phyloP scores from a whole-genome alignment of 2,113 vertebrate genomes.

The Ictidomys tridecemlineatus region DNA sequence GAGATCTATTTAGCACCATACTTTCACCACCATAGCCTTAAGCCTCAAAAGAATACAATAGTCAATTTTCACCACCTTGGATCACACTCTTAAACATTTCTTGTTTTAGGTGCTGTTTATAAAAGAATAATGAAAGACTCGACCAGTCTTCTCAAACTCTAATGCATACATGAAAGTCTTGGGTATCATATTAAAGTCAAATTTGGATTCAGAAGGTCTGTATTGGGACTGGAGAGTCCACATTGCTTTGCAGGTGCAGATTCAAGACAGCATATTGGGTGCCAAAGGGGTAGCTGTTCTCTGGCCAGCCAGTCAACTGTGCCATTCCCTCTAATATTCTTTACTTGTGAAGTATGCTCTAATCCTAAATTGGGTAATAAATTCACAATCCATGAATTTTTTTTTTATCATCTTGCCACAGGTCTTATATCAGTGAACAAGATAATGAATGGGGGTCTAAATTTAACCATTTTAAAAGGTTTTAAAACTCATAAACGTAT shows the following conservation, averaged over 20 bases:
- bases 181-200: neutral
- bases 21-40: neutral
- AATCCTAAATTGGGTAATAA: neutral
- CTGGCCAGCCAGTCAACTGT: neutral
- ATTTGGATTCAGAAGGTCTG: neutral
- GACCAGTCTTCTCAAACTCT: neutral
- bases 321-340: neutral
- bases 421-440: neutral
- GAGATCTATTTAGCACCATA: neutral
- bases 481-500: neutral
- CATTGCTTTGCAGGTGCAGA: neutral
- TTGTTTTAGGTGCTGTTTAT: neutral
- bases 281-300: neutral
- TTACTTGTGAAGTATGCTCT: slow-evolving; percentile 47
- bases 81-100: slow-evolving; percentile 6
- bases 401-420: neutral
- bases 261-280: neutral
- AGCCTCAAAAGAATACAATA: neutral
- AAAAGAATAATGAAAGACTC: slow-evolving; percentile 12
- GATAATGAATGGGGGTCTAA: slow-evolving; percentile 3
- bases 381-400: neutral
- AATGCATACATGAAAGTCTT: neutral
- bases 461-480: slow-evolving; percentile 36
- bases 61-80: neutral
- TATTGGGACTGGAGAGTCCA: neutral